Conservation (phyloP, 2,888 invertebrate species). For the Creontiades dilutus region DNA sequence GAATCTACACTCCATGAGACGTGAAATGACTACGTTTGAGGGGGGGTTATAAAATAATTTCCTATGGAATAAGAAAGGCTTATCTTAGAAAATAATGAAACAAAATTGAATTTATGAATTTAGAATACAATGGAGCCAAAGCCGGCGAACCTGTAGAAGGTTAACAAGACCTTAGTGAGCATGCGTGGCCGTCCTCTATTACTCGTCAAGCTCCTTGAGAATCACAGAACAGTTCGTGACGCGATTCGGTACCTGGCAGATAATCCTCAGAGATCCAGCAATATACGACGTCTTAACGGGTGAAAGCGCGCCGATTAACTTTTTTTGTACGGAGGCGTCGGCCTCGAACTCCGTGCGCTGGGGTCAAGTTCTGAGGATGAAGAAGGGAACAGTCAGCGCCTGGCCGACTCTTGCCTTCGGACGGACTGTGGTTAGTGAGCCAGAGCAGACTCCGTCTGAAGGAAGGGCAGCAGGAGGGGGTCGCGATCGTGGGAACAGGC, state of each 20-base stretch:
- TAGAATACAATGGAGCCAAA: too few relatives aligned
- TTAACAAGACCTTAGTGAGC: too few relatives aligned
- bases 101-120: too few relatives aligned
- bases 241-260: background rate
- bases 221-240: too few relatives aligned
- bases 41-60: too few relatives aligned
- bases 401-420: background rate
- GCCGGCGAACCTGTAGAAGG: too few relatives aligned
- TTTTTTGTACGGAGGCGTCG: slow-evolving; percentile 36
- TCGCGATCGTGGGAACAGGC: slow-evolving; percentile 59
- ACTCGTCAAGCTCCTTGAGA: too few relatives aligned
- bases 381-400: background rate
- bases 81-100: too few relatives aligned
- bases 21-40: too few relatives aligned
- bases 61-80: too few relatives aligned
- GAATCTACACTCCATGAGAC: too few relatives aligned
- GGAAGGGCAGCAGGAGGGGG: background rate
- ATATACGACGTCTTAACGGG: background rate
- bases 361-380: slow-evolving; percentile 31
- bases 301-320: slow-evolving; percentile 35
- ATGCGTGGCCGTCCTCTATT: too few relatives aligned
- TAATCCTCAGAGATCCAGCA: background rate
- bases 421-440: slow-evolving; percentile 34
- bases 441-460: slow-evolving; percentile 24
- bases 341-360: slow-evolving; percentile 49